Evolutionary conservation across 2,888 invertebrate genomes (phyloP), one percentile per base, ranked within the genome.

Genomic region (Hypsopygia costalis): DNA sequence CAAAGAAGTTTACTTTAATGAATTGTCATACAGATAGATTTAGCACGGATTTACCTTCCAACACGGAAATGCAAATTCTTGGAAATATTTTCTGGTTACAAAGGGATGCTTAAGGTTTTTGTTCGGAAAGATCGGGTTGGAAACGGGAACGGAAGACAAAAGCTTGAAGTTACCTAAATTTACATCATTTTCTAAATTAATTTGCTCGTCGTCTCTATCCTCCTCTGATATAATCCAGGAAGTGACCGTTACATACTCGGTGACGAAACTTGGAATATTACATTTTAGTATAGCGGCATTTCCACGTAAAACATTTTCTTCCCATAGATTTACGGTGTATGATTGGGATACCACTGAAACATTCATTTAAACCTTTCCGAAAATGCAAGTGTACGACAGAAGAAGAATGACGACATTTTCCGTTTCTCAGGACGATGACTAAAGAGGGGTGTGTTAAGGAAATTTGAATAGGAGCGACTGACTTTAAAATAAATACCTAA

Each of bases 251-350:
- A 97, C 96, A 90, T 95, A 97, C 90, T 97, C 97, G 73, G 95
- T 94, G 66, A 96, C 96, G 89, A 97, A 97, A 90, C 95, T 95
- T 67, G 97, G 96, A 81, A 97, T 95, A 86, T 96, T 95, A 90
- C 97, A 97, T 91, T 97, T 96, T 68, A 97, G 90, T 81, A 96
- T 94, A 62, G 95, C 97, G 62, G 96, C 94, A 88, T 97, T 97
- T 66, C 96, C 96, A 71, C 94, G 93, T 63, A 97, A 91, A 52
- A 97, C 95, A 85, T 96, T 95, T 85, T 97, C 96, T 81, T 96
- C 96, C 95, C 96, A 95, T 66, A 97, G 93, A 90, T 96, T 96
- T 62, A 96, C 94, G 64, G 93, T 94, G 89, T 96, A 97, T 47
- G 92, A 91, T 91, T 97, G 96, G 62, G 95, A 94, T 65, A 97